Evolutionary conservation across 1,140 invertebrate species (phyloP), one percentile per base, ranked within the genome.

Genomic region (Amphibalanus amphitrite): DNA sequence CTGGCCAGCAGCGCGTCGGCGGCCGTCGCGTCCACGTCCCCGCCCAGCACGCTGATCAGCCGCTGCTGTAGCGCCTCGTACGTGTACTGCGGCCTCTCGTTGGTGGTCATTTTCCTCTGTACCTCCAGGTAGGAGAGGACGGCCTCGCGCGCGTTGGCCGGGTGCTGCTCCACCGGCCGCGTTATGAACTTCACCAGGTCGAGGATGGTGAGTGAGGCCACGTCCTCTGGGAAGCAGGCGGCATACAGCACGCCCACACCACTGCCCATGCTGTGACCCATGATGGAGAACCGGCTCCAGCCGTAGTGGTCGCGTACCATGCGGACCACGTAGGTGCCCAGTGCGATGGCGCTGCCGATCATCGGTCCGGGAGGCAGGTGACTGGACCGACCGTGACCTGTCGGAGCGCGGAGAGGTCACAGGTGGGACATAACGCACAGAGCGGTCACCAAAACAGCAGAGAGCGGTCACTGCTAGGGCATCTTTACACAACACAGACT

Each of bases 261-360:
- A 29, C 72, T 72, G 25, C 75, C 75, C 73, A 76, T 74, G 40
- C 75, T 76, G 71, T 76, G 75, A 0, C 74, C 74, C 13, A 76
- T 69, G 28, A 70, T 70, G n/a, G 64, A 74, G 67, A 76, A 76
- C 15, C 69, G 67, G 25, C 71, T 70, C 75, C 75, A 76, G 28
- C 72, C 75, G 13, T 75, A 59, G 15, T 67, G 65, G 26, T 67
- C 65, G 65, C 65, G 65, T 8, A 67, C 28, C 3, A 67, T 3
- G 3, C 65, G 65, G 3, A 67, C n/a, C 4, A 28, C 4, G 10
- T 20, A 13, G 10, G n/a, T 28, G 47, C 47, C 47, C 47, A 17
- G 47, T 3, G 64, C 6, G 23, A 67, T 10, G 10, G 23, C 3
- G 28, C 65, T 67, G 65, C n/a, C 8, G 28, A 8, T 28, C 23